A percentile compares a stretch with the other conserved stretches of the same genome.
Conservation (phyloP, 2,888 invertebrate genomes). For the Anoncus sp. region DNA sequence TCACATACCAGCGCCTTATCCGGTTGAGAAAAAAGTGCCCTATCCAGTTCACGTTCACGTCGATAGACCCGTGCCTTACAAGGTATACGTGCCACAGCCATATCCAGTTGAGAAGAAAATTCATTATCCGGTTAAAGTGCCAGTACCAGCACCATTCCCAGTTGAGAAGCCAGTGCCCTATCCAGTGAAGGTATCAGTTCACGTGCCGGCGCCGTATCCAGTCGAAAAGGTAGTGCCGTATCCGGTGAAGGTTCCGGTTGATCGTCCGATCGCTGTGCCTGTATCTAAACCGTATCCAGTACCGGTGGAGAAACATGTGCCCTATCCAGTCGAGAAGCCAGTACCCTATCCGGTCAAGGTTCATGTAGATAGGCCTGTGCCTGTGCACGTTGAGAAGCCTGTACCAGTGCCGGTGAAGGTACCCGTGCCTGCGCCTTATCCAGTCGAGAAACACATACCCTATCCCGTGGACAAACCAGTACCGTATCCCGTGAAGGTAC, state of each 20-base stretch:
- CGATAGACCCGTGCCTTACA: conserved; percentile 81
- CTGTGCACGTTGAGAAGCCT: conserved; percentile 91
- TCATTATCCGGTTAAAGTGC: conserved; percentile 79
- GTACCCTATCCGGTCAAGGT: conserved; percentile 80
- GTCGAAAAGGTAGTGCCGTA: conserved; percentile 90
- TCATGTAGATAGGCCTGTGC: conserved; percentile 86
- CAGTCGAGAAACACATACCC: conserved; percentile 78
- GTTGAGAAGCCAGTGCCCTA: conserved; percentile 88
- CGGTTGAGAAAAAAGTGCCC: conserved; percentile 81
- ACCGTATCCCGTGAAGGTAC: conserved; percentile 86
- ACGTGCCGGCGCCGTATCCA: conserved; percentile 90
- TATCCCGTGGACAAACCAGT: conserved; percentile 85
- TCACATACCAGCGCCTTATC: conserved; percentile 81
- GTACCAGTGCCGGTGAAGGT: conserved; percentile 90
- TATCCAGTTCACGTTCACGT: conserved; percentile 82
- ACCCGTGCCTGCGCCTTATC: conserved; percentile 78
- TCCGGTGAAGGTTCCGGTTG: conserved; percentile 89
- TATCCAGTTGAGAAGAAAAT: conserved; percentile 81
- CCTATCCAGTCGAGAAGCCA: conserved; percentile 84
- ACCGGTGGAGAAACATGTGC: conserved; percentile 90
- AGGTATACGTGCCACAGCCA: conserved; percentile 81
- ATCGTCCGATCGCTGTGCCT: conserved; percentile 88
- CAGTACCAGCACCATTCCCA: conserved; percentile 78
- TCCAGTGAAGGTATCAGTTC: conserved; percentile 89
- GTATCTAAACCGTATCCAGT: conserved; percentile 88